These are phyloP conservation scores for Apodemus agrarius DNA, from an alignment of 2,797 vertebrate species.

Conservation along the genomic window DNA sequence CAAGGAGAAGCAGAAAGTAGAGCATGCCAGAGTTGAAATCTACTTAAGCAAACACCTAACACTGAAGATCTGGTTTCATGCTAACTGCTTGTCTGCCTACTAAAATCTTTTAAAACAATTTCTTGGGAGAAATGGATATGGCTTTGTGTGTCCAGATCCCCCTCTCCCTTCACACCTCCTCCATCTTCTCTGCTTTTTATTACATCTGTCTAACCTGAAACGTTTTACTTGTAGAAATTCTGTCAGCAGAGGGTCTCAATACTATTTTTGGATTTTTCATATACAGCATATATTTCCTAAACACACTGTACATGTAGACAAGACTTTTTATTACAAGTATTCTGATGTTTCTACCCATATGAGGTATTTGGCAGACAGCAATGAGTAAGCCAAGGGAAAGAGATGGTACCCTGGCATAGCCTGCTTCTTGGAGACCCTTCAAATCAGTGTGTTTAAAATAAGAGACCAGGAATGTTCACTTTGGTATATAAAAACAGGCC, in stretches of 20 bases:
- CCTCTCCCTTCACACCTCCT: conserved; percentile 26
- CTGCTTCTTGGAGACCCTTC: too few relatives aligned
- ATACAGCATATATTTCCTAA: background rate
- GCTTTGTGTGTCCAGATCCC: background rate
- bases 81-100: background rate
- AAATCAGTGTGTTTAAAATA: background rate
- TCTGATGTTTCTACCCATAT: background rate
- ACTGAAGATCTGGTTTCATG: conserved; percentile 22
- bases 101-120: conserved; percentile 23
- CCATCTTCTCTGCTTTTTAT: background rate
- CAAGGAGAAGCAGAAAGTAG: background rate
- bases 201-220: conserved; percentile 28
- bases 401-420: background rate
- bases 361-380: background rate
- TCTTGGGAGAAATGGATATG: conserved; percentile 20
- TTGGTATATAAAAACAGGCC: background rate
- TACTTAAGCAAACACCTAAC: background rate
- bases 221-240: background rate
- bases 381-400: background rate
- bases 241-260: background rate
- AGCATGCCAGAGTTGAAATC: background rate
- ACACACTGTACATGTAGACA: background rate
- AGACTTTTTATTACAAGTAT: background rate
- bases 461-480: background rate
- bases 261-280: background rate